phyloP scores from a whole-genome alignment of 2,797 vertebrate genomes.

The Gadopsis bispinosus region DNA sequence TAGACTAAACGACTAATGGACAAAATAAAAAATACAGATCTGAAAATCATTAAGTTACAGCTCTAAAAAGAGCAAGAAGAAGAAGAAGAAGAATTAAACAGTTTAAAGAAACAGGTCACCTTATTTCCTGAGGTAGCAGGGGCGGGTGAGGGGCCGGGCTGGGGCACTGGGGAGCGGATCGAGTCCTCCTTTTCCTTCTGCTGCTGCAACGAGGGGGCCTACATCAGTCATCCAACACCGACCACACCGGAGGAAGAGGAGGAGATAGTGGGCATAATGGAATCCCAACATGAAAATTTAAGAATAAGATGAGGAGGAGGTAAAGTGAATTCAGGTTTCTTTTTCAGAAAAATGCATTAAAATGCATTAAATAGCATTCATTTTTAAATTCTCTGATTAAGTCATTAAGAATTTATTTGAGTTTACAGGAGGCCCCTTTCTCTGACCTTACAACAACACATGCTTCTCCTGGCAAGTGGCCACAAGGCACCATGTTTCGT shows the following conservation, averaged over 20 bases:
- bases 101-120: slow-evolving; percentile 45
- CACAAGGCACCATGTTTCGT: neutral
- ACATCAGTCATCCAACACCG: slow-evolving; percentile 52
- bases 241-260: slow-evolving; percentile 2
- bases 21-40: neutral
- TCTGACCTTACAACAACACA: neutral
- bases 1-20: neutral
- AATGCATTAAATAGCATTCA: neutral
- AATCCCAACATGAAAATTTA: neutral
- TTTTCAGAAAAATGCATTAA: neutral
- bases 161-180: slow-evolving; percentile 59
- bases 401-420: neutral
- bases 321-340: neutral
- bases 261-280: neutral
- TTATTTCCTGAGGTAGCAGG: slow-evolving; percentile 64
- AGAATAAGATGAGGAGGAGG: neutral
- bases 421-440: neutral
- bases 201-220: slow-evolving; percentile 75
- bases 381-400: neutral
- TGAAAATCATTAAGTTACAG: neutral
- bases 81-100: no score
- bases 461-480: neutral
- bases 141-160: slow-evolving; percentile 53
- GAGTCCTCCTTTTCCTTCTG: slow-evolving; percentile 77
- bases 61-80: neutral